phyloP scores from a whole-genome alignment of 2,888 invertebrate species.

The Oxycera nigricornis region DNA sequence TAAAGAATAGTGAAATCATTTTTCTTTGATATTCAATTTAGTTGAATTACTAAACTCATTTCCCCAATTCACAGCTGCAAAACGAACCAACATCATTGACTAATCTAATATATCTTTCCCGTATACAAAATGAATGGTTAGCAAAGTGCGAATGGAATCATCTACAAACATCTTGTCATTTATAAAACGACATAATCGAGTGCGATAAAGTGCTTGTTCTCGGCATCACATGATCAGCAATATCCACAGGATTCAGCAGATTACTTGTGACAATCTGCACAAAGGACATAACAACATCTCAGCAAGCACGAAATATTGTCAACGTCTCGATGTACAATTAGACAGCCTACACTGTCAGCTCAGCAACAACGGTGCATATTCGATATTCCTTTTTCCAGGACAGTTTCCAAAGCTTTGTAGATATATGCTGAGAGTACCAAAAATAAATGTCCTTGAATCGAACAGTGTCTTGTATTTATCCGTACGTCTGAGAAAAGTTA shows the following conservation, averaged over 20 bases:
- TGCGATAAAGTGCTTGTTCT: background rate
- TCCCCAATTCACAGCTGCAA: too few species aligned
- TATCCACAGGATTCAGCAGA: background rate
- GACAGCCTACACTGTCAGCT: background rate
- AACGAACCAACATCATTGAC: too few species aligned
- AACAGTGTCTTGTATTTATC: constrained; percentile 2
- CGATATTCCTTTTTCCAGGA: too few species aligned
- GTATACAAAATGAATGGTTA: too few species aligned
- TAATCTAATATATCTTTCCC: too few species aligned
- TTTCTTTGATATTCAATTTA: too few species aligned
- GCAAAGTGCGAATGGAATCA: too few species aligned
- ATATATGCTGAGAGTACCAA: too few species aligned
- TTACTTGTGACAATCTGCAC: background rate
- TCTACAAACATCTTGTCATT: too few species aligned
- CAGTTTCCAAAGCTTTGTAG: background rate
- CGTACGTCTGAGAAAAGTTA: constrained; percentile 22
- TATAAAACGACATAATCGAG: background rate
- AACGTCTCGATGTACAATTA: background rate
- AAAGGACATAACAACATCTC: background rate
- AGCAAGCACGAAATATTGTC: background rate
- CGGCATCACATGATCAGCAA: background rate
- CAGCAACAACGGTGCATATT: background rate
- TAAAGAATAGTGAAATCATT: too few species aligned
- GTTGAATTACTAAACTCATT: too few species aligned
- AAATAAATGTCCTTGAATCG: background rate